Evolutionary conservation across 2,888 invertebrate species (phyloP), one percentile per base, ranked within the genome.

Genomic region (Meteorus colon): DNA sequence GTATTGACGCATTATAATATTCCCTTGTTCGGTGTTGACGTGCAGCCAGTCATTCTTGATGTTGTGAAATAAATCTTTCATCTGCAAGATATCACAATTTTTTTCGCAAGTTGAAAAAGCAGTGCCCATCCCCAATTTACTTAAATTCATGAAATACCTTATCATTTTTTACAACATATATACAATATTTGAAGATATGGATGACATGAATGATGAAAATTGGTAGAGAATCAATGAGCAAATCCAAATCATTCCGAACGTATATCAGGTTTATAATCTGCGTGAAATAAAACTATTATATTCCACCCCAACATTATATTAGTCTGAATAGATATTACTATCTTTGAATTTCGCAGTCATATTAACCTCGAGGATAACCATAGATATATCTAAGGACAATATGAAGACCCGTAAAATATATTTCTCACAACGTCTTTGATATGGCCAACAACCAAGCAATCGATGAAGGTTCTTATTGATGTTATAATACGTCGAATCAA

Each of bases 171-270:
- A 60, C 1, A 37, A 74, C 16, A 0, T 68, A 69, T 31, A 69
- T 77, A 1, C 41, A 24, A 37, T 65, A 74, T 67, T 77, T 68
- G 16, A 29, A n/a, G 29, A 51, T 41, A 16, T 68, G 29, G n/a
- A 68, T 45, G 16, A 51, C 1, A 10, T 51, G 24, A 8, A 51
- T 19, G 4, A 68, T 31, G 6, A 68, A 51, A 31, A 68, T 51
- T 55, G 68, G 68, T 19, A 68, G 12, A 29, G 27, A 68, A 10
- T 68, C 51, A 31, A 68, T 31, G 1, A 68, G 5, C 29, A 51
- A n/a, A 51, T 68, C 34, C 51, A 68, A 29, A 31, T 77, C 66
- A 66, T 63, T 16, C 24, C 71, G 12, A 74, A 68, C 31, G 19
- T 51, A n/a, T 12, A 68, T 2, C 1, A 68, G 51, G 19, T 55